Evolutionary conservation across 2,113 vertebrate genomes (phyloP), one percentile per base, ranked within the genome.

Genomic region (Apteryx owenii): DNA sequence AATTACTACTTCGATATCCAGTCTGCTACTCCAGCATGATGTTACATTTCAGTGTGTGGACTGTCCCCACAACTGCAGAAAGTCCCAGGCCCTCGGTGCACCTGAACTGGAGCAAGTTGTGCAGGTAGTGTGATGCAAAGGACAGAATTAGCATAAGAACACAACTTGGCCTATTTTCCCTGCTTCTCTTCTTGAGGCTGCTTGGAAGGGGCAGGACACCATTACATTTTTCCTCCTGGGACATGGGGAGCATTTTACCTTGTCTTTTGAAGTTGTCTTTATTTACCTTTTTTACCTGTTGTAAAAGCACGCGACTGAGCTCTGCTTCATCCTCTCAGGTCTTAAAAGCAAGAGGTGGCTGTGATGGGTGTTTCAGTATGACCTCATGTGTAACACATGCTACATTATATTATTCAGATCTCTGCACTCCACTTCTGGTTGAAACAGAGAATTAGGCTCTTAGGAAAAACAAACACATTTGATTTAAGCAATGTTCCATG

Each of bases 351-450:
- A 1, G 1, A 93, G 46, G 46, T 66, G 72, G 48, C 12, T 85
- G 64, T 82, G 51, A 10, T 51, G 91, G 44, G 38, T 61, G 68
- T 89, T 94, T 38, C 62, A 16, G n/a, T 21, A 26, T 72, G 79
- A 83, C 64, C 70, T 92, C 90, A 62, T 15, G 65, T 36, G 20
- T 50, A 91, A 73, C 75, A 40, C 48, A 16, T 56, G 77, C 77
- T 56, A 13, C 56, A 69, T 17, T 81, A 72, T 3, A 9, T 46
- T 38, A 16, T 42, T 36, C 66, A 91, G 81, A 77, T 69, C 82
- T 65, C 90, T 85, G 50, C 65, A 10, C 62, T 62, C 71, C 73
- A 53, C 73, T 92, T 28, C 86, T 56, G 17, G 10, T 26, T 76
- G 73, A 69, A 88, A 88, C 0, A 85, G 26, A 80, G 94, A 66